Percentiles rank a stretch among this genome's conserved stretches.
These are phyloP conservation scores for Drosophila novamexicana DNA, from an alignment of 1,140 invertebrate genomes.

Conservation along the genomic window DNA sequence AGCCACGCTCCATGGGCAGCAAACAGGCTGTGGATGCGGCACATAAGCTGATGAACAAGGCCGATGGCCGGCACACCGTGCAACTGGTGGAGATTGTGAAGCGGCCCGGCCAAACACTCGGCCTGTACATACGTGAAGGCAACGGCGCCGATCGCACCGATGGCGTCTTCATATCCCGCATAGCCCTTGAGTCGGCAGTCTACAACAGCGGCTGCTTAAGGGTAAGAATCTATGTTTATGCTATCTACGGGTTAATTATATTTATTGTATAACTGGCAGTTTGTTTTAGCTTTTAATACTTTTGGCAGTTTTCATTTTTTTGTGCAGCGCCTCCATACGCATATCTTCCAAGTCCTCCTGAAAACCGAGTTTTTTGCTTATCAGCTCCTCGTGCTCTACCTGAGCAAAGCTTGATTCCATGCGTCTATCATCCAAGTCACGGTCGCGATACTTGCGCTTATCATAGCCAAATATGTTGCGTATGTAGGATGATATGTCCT, in stretches of 20 bases:
- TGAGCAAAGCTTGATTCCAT: background rate
- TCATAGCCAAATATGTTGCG: conserved; percentile 3
- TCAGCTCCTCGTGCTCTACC: background rate
- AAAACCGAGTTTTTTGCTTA: background rate
- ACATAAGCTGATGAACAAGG: conserved; percentile 90
- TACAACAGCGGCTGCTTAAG: conserved; percentile 98
- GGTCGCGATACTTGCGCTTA: background rate
- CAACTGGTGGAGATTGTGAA: conserved; percentile 99
- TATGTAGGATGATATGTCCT: background rate
- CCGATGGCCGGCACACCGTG: conserved; percentile 84
- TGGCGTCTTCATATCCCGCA: conserved; percentile 99
- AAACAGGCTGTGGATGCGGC: conserved; percentile 92
- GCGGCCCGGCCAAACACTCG: conserved; percentile 98
- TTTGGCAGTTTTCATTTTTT: background rate
- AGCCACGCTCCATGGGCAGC: conserved; percentile 91
- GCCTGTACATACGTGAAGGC: conserved; percentile 98
- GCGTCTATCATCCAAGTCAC: background rate
- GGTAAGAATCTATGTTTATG: conserved; percentile 81
- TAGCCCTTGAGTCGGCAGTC: conserved; percentile 97
- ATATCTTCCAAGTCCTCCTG: background rate
- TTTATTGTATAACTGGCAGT: background rate
- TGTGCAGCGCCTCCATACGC: background rate
- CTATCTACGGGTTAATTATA: background rate
- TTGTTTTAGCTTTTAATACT: background rate
- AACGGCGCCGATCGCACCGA: conserved; percentile 96